Base-by-base conservation (phyloP, 2,797 vertebrate genomes). In the Sciurus vulgaris region DNA sequence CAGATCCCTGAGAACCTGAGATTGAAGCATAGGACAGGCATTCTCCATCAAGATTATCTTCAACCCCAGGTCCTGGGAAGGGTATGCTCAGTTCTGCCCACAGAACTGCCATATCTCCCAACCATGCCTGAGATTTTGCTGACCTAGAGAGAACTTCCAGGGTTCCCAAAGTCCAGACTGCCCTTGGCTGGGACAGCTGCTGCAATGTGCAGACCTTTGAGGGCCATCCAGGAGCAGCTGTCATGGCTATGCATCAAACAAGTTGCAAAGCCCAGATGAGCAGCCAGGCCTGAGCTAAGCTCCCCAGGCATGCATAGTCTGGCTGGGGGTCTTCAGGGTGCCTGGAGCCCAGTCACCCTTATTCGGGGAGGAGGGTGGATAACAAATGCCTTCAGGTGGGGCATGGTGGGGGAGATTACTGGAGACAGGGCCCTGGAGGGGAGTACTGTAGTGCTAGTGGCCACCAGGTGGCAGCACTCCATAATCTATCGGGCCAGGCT, bases 191-290 rank as follows among this genome's bases (percentile, higher is more conserved):
- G 92, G 85, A 95, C 96, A 97, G 92, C 96, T 96, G 97, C 89
- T 87, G 54, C 82, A 54, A 56, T 86, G 65, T 86, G 70, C 81
- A n/a, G 70, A 93, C 82, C 97, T 97, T 97, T 96, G 96, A 97
- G 96, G 89, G 69, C 93, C 0, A 0, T 76, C 96, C 95, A 90
- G 47, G 73, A 93, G 85, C 97, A 97, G 97, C 97, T 98, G 97
- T 91, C 96, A 14, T 97, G 97, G 97, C 97, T 22, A 2, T 20
- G 96, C 96, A 97, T 98, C 97, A 98, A 97, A 98, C 96, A 35
- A 95, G 69, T 96, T 93, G 93, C 84, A 97, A 97, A 97, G 89
- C 93, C 97, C 89, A 93, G 93, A 95, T 83, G 95, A 98, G 59
- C 47, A 83, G 94, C 96, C 93, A 97, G 88, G 96, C 87, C 95